These are phyloP conservation scores for Orycteropus afer DNA, from an alignment of 2,113 vertebrate genomes.

Conservation along the genomic window DNA sequence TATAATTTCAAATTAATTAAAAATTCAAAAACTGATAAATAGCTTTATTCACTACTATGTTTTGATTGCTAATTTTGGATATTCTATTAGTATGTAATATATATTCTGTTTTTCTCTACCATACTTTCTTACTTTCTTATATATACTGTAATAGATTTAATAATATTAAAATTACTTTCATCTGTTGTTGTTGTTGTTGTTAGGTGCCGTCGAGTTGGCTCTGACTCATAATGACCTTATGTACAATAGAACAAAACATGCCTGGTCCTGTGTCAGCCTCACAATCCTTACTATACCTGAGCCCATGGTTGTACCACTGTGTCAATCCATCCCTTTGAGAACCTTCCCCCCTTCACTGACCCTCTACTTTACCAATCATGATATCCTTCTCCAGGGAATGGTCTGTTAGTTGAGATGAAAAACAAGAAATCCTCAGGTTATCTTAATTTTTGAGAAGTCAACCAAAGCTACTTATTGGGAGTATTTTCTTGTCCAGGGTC, in stretches of 20 bases:
- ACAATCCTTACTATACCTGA: too few relatives aligned
- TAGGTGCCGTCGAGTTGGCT: too few relatives aligned
- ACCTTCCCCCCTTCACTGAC: too few relatives aligned
- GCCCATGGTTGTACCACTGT: too few relatives aligned
- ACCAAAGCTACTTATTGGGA: background rate
- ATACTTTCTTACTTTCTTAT: background rate
- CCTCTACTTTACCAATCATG: too few relatives aligned
- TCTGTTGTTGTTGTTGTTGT: too few relatives aligned
- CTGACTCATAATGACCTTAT: too few relatives aligned
- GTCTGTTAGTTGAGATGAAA: conserved; percentile 23
- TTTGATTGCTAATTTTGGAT: background rate
- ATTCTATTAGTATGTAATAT: background rate
- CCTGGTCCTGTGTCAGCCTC: too few relatives aligned
- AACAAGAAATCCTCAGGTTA: background rate
- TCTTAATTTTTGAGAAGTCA: conserved; percentile 23
- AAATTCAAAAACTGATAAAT: conserved; percentile 4
- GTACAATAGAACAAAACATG: too few relatives aligned
- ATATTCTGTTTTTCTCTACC: background rate
- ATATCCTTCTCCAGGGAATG: too few relatives aligned
- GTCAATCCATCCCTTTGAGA: too few relatives aligned
- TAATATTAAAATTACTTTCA: conserved; percentile 1
- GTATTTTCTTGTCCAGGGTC: background rate
- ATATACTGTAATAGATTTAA: background rate
- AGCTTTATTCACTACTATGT: background rate
- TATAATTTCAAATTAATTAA: conserved; percentile 54